Evolutionary conservation across 2,888 invertebrate genomes (phyloP).

Genomic region (Cryptocephalus moraei): DNA sequence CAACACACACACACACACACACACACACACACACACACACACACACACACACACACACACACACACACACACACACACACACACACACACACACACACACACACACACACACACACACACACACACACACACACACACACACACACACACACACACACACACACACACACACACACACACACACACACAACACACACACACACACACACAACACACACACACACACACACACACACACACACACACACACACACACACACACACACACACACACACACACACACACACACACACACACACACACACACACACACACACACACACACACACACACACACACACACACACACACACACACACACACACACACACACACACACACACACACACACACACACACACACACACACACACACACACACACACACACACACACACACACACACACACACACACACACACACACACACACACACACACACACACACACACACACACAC

Average conservation of each 20-base stretch:
- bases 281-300: conserved; percentile 1
- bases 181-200: too few species aligned
- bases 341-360: conserved; percentile 1
- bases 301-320: conserved; percentile 1
- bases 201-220: background rate
- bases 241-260: conserved; percentile 1
- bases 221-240: background rate
- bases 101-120: too few species aligned
- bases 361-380: conserved; percentile 1
- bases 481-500: conserved; percentile 1
- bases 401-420: conserved; percentile 1
- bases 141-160: too few species aligned
- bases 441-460: conserved; percentile 1
- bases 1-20: too few species aligned
- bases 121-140: too few species aligned
- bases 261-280: conserved; percentile 1
- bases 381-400: conserved; percentile 1
- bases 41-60: too few species aligned
- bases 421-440: conserved; percentile 1
- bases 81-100: too few species aligned
- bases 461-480: conserved; percentile 1
- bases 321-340: conserved; percentile 1
- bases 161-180: too few species aligned
- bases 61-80: too few species aligned
- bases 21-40: too few species aligned